Percentiles rank a stretch among this genome's conserved stretches.
phyloP scores from a whole-genome alignment of 2,888 invertebrate genomes.

The Melieria picta region DNA sequence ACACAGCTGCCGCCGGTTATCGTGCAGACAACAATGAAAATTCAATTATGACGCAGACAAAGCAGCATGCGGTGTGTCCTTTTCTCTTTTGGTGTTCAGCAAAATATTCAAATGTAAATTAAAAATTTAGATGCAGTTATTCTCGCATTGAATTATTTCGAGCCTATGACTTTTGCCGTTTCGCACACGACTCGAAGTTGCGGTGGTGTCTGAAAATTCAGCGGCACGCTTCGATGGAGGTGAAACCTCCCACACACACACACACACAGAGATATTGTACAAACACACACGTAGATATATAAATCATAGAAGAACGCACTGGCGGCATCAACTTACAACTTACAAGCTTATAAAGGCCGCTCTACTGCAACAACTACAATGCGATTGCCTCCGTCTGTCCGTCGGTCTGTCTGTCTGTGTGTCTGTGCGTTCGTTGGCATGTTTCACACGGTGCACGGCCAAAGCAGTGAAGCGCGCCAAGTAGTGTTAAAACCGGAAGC shows the following conservation, averaged over 20 bases:
- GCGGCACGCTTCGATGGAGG: no score
- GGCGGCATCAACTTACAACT: neutral
- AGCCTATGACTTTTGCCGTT: neutral
- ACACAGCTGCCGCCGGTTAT: no score
- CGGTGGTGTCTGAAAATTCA: neutral
- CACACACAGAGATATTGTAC: neutral
- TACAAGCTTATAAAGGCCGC: neutral
- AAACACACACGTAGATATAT: neutral
- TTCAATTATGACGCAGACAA: conserved; percentile 22
- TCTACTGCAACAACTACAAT: conserved; percentile 6
- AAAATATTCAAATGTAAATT: conserved; percentile 15
- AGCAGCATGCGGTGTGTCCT: neutral
- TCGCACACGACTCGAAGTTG: neutral
- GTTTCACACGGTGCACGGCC: no score
- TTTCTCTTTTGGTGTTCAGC: no score
- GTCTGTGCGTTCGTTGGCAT: no score
- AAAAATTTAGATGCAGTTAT: conserved; percentile 9
- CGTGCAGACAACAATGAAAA: neutral
- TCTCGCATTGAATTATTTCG: neutral
- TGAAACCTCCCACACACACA: neutral
- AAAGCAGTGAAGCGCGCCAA: no score
- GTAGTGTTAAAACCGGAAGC: no score
- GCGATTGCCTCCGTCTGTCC: no score
- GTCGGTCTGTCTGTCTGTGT: no score
- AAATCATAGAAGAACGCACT: neutral